phyloP scores from a whole-genome alignment of 1,140 invertebrate genomes.

The Drosophila bocqueti region DNA sequence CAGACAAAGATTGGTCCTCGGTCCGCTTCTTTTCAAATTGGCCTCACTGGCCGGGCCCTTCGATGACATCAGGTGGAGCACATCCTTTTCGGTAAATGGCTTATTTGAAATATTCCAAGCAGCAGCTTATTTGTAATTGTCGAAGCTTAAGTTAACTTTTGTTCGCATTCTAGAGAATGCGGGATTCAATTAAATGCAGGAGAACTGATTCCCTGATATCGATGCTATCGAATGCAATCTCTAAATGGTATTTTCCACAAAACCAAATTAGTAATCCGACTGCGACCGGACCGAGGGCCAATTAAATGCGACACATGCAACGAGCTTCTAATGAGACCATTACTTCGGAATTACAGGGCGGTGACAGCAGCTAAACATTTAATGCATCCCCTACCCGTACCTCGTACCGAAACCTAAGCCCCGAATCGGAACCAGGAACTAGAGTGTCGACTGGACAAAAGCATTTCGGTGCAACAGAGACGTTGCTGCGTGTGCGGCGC shows the following conservation, averaged over 20 bases:
- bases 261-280: constrained; percentile 45
- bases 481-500: constrained; percentile 8
- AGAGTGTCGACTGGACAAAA: constrained; percentile 71
- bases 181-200: constrained; percentile 13
- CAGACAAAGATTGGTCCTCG: constrained; percentile 41
- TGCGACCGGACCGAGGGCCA: constrained; percentile 17
- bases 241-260: constrained; percentile 24
- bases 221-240: constrained; percentile 36
- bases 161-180: constrained; percentile 30
- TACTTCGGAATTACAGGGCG: constrained; percentile 64
- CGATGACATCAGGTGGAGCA: constrained; percentile 60
- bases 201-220: constrained; percentile 2
- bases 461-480: constrained; percentile 57
- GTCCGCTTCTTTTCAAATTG: constrained; percentile 65
- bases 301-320: constrained; percentile 68
- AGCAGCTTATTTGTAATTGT: constrained; percentile 59
- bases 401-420: background rate
- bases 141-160: constrained; percentile 41
- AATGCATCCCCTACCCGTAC: constrained; percentile 28
- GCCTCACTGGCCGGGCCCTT: constrained; percentile 45
- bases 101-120: constrained; percentile 66
- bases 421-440: constrained; percentile 4
- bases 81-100: constrained; percentile 56
- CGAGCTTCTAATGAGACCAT: constrained; percentile 58
- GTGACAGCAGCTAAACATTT: constrained; percentile 49